These are phyloP conservation scores for Caloenas nicobarica DNA, from an alignment of 2,113 vertebrate genomes.

Conservation along the genomic window DNA sequence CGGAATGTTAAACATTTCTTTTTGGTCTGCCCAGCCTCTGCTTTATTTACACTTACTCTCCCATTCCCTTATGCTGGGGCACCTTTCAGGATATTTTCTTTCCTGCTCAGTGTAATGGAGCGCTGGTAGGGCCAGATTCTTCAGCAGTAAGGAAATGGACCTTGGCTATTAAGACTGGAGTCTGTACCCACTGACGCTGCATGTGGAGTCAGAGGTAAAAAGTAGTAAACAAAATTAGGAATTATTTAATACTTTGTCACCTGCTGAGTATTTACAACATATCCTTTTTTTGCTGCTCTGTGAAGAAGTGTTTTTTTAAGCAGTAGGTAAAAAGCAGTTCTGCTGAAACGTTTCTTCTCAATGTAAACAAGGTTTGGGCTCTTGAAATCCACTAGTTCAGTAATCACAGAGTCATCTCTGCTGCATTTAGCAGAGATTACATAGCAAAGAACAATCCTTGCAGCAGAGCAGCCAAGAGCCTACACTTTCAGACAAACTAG, in stretches of 20 bases:
- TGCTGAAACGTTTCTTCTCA: not conserved
- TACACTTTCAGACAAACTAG: not conserved
- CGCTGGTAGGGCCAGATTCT: not conserved
- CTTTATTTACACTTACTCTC: conserved; percentile 75
- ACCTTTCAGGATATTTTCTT: conserved; percentile 58
- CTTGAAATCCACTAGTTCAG: not conserved
- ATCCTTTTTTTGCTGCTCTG: not conserved
- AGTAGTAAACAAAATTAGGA: not conserved
- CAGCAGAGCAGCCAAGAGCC: not conserved
- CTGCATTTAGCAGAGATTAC: not conserved
- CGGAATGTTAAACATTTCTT: conserved; percentile 83
- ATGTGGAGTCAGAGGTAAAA: not conserved
- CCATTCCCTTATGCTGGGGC: conserved; percentile 51
- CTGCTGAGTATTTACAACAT: not conserved
- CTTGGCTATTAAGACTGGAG: not conserved
- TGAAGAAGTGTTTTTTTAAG: not conserved
- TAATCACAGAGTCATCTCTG: not conserved
- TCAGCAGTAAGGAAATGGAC: not conserved
- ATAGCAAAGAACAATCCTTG: not conserved
- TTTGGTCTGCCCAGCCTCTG: conserved; percentile 70
- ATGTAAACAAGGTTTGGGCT: not conserved
- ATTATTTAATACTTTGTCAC: not conserved
- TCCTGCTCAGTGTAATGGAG: not conserved
- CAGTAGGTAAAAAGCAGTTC: not conserved
- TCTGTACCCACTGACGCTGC: not conserved